These are phyloP conservation scores for Sebastes vulpes DNA, from an alignment of 2,797 vertebrate species.

Conservation along the genomic window DNA sequence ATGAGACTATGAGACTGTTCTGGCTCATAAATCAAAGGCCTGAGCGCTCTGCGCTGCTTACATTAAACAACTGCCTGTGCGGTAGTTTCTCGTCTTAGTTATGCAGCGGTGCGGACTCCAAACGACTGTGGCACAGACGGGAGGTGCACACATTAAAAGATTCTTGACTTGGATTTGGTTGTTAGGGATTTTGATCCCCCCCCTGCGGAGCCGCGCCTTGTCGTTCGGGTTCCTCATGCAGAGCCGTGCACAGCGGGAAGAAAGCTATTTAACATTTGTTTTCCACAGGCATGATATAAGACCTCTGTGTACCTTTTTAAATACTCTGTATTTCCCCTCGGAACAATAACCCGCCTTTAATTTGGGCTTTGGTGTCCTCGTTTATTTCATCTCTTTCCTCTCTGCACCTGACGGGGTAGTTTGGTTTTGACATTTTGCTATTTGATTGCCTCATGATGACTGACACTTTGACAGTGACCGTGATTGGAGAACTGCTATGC, in stretches of 20 bases:
- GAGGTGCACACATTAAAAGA: conserved; percentile 53
- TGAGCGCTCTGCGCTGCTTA: conserved; percentile 29
- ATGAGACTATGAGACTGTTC: conserved; percentile 38
- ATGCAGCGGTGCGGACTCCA: conserved; percentile 15
- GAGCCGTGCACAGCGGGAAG: conserved; percentile 30
- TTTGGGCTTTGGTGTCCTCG: background rate
- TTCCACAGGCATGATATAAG: conserved; percentile 30
- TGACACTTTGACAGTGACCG: conserved; percentile 25
- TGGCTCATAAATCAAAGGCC: conserved; percentile 65
- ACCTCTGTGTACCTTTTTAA: conserved; percentile 4
- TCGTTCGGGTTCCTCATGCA: conserved; percentile 31
- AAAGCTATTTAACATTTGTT: conserved; percentile 49
- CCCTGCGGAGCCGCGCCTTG: conserved; percentile 24
- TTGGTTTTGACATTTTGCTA: conserved; percentile 16
- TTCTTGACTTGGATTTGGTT: conserved; percentile 76
- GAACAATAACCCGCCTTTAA: background rate
- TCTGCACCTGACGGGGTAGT: background rate
- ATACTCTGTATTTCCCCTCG: background rate
- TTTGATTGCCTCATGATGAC: conserved; percentile 10
- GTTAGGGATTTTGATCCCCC: conserved; percentile 60
- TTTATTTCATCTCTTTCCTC: background rate
- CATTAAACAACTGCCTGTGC: conserved; percentile 44
- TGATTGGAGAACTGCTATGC: conserved; percentile 21
- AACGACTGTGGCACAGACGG: conserved; percentile 35
- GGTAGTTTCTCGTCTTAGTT: conserved; percentile 42